Base-by-base conservation (phyloP, 2,797 vertebrate species). In the Cottoperca gobio region DNA sequence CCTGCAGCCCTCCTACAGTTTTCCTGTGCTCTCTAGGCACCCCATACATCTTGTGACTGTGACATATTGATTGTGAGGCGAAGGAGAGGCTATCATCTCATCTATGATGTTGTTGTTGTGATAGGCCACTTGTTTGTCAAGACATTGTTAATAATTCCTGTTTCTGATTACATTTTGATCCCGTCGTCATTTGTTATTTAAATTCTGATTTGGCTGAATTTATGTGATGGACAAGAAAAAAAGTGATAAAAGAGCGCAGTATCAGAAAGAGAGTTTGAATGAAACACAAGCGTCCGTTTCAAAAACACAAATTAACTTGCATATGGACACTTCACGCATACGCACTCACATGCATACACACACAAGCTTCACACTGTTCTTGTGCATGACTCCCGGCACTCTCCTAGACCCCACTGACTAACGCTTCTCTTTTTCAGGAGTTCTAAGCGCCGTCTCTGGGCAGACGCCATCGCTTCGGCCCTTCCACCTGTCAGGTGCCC, bases 401-500 rank as follows among this genome's bases (percentile, higher is more conserved):
- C 59, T 84, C 65, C 70, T 78, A 83, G 76, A 85, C 49, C 70
- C 76, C 12, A 17, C 82, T 74, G 64, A 78, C 73, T 67, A 88
- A 79, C 80, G 73, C 81, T 71, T 82, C 84, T 85, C 74, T 72
- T 77, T 86, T 86, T 89, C 80, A 86, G 82, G 62, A 76, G 64
- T 72, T 81, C 66, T 82, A 62, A 92, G 83, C 83, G 42, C 23
- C 33, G 21, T 88, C 74, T 78, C 84, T 93, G 90, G 88, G 86
- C 78, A 80, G 79, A 52, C 26, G 85, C 90, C 87, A 90, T 71
- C 70, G 63, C 69, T 81, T 84, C 89, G 77, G 24, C 84, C 86
- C 80, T 68, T 91, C 89, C 92, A 94, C 92, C 93, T 94, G 94
- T 91, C 91, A 93, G 93, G 91, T 93, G 93, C 76, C 88, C 85